A percentile compares a stretch with the other conserved stretches of the same genome.
Conservation (phyloP, 2,113 vertebrate species). For the Elaphurus davidianus region DNA sequence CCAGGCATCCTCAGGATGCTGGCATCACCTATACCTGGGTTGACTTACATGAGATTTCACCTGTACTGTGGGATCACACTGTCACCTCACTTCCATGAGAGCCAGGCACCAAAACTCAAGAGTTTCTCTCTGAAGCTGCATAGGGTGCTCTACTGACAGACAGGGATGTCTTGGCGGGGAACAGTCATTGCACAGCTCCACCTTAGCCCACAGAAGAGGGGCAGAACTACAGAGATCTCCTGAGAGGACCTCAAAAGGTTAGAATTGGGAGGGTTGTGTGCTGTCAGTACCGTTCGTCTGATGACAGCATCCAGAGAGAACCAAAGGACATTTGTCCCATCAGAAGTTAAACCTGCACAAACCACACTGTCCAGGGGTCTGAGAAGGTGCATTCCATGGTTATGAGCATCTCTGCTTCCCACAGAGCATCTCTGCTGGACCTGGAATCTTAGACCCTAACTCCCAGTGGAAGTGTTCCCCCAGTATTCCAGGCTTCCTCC, state of each 20-base stretch:
- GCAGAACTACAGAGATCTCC: background rate
- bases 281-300: background rate
- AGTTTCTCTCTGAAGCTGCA: background rate
- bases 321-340: background rate
- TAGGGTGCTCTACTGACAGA: accelerated
- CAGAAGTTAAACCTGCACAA: background rate
- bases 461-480: background rate
- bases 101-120: too few species aligned
- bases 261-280: accelerated
- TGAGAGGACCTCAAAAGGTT: background rate
- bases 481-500: background rate
- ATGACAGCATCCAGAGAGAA: background rate
- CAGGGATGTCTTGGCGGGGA: background rate
- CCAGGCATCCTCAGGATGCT: accelerated
- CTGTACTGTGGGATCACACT: accelerated
- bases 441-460: background rate
- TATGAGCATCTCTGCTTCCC: background rate
- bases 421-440: background rate
- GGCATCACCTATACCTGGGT: accelerated
- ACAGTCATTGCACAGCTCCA: accelerated
- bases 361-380: accelerated
- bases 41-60: background rate
- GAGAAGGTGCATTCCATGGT: accelerated
- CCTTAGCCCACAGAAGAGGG: background rate
- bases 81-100: background rate